Evolutionary conservation across 53 echinoderm and acorn worm genomes (phyloP), one percentile per base, ranked within the genome.

Genomic region (Holothuria leucospilota): DNA sequence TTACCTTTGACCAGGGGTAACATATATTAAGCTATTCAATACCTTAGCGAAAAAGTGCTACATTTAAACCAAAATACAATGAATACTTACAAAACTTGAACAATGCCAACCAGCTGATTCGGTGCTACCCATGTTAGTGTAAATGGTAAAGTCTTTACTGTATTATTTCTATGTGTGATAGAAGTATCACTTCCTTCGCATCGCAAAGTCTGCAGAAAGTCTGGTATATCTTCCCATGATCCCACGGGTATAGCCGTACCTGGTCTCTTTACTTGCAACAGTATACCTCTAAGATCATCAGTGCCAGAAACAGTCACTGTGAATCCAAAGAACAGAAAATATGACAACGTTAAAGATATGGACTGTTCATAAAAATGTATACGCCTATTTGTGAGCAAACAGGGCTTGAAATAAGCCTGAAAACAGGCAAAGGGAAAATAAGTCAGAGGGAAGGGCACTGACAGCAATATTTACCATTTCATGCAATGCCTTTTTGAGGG

Each of bases 51-150:
- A 2, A 34, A 46, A 2, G 8, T 46, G 8, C 46, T 9, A 46
- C 46, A 34, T 46, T 2, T 9, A 46, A 46, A 46, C 46, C 46
- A 46, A 46, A 46, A 46, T 5, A 56, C 12, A 73, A 73, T 2
- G 1, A 51, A 83, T 83, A 83, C 84, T 83, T 27, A 83, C 84
- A 66, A 64, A 24, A 83, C 68, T 66, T 83, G 84, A 15, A 83
- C 26, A n/a, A 83, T 14, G 21, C 84, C 84, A 26, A 83, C 84
- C 7, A 60, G 66, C 23, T 51, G 29, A 13, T 66, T 41, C n/a
- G 90, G 90, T 20, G 90, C 90, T 41, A 69, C 82, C 90, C 90
- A 90, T 20, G 90, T 90, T 27, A 90, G 71, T 8, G 63, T 82
- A 6, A 51, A 21, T 0, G 90, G 90, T 61, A 86, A 63, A 8